Conservation (phyloP, 2,113 vertebrate species). For the Microtus ochrogaster region DNA sequence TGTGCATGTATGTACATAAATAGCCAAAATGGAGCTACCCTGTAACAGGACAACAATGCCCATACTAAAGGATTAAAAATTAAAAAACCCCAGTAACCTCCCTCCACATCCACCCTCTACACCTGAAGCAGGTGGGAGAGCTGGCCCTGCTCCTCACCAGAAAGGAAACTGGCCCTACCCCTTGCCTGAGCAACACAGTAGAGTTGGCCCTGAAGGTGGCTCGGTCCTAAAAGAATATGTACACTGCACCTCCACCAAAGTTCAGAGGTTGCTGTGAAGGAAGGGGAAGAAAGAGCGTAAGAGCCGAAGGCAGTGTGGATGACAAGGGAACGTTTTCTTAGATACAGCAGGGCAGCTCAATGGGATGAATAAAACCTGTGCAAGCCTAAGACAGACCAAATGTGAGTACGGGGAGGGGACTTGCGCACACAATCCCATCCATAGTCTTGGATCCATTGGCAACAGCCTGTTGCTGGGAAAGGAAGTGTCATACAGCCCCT, state of each 20-base stretch:
- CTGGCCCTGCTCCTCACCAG: too few species aligned
- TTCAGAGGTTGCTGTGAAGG: not conserved
- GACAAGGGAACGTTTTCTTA: not conserved
- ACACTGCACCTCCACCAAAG: not conserved
- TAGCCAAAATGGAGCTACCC: too few species aligned
- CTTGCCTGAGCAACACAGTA: too few species aligned
- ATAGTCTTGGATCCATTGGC: not conserved
- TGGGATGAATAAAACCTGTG: not conserved
- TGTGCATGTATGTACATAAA: too few species aligned
- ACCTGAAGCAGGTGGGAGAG: too few species aligned
- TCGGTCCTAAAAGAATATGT: not conserved
- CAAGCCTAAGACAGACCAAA: not conserved
- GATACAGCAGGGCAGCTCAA: not conserved
- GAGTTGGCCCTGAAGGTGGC: not conserved
- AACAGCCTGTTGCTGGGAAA: not conserved
- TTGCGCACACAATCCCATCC: not conserved
- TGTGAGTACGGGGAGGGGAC: not conserved
- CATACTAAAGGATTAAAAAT: too few species aligned
- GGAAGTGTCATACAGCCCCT: not conserved
- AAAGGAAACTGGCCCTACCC: too few species aligned
- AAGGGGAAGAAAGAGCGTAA: not conserved
- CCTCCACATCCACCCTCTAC: too few species aligned
- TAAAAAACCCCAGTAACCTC: too few species aligned
- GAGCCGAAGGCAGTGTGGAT: not conserved
- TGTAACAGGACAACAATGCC: too few species aligned